A percentile compares a stretch with the other conserved stretches of the same genome.
Evolutionary conservation across 1,140 invertebrate species (phyloP).

Genomic region (Lordiphosa mommai): DNA sequence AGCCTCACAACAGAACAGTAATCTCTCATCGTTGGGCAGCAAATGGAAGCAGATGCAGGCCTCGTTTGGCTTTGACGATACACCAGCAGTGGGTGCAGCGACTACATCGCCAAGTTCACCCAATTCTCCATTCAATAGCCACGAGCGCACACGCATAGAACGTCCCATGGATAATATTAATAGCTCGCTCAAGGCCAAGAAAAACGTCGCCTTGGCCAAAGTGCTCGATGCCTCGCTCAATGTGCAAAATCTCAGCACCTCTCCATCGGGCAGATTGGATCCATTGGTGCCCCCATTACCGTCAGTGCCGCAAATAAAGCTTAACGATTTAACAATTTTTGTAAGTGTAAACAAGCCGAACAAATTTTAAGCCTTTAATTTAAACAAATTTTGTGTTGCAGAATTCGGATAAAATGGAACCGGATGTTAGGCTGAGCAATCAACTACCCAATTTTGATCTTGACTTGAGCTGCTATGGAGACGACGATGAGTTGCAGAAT

Average conservation of each 20-base stretch:
- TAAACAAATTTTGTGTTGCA: conserved; percentile 7
- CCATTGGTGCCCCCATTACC: conserved; percentile 34
- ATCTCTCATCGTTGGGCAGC: conserved; percentile 45
- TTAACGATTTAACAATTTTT: conserved; percentile 46
- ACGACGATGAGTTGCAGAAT: conserved; percentile 50
- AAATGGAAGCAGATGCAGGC: conserved; percentile 70
- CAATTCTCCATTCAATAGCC: conserved; percentile 28
- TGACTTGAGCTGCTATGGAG: conserved; percentile 1
- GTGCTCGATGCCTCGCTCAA: conserved; percentile 60
- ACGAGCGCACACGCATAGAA: conserved; percentile 60
- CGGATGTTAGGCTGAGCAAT: neutral
- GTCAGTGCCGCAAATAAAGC: conserved; percentile 28
- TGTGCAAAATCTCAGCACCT: conserved; percentile 67
- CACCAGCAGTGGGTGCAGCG: neutral
- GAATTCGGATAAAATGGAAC: conserved; percentile 7
- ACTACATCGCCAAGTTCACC: conserved; percentile 13
- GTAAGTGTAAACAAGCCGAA: conserved; percentile 14
- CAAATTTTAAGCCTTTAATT: neutral
- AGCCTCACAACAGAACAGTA: conserved; percentile 8
- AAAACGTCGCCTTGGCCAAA: conserved; percentile 56
- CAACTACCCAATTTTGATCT: conserved; percentile 15
- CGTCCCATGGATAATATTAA: conserved; percentile 27
- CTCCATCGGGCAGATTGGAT: conserved; percentile 70
- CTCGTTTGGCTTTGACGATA: conserved; percentile 48
- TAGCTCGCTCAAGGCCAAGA: conserved; percentile 41